Evolutionary conservation across 2,113 vertebrate species (phyloP).

Genomic region (Clarias magur): DNA sequence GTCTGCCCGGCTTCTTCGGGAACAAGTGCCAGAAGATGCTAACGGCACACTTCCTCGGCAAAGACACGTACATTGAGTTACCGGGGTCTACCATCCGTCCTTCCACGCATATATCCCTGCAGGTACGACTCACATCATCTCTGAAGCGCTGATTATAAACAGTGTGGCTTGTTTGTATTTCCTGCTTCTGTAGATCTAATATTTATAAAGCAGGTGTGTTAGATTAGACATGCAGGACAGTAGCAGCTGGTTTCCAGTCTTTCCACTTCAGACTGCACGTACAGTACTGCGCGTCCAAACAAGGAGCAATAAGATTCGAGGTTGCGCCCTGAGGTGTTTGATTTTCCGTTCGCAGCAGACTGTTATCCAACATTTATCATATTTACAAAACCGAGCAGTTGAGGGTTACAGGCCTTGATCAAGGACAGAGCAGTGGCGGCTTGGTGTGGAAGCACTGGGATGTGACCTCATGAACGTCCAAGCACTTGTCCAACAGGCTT

Average conservation of each 20-base stretch:
- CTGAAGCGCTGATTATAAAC: background rate
- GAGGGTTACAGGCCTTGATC: background rate
- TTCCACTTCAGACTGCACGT: background rate
- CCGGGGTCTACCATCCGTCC: slow-evolving; percentile 82
- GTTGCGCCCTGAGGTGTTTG: background rate
- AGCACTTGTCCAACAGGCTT: background rate
- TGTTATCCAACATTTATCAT: background rate
- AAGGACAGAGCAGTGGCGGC: background rate
- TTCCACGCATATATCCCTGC: slow-evolving; percentile 92
- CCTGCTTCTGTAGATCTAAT: background rate
- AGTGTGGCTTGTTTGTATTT: background rate
- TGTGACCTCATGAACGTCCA: background rate
- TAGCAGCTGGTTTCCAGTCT: background rate
- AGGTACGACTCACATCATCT: slow-evolving; percentile 72
- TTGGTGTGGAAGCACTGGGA: background rate
- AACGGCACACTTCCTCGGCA: slow-evolving; percentile 93
- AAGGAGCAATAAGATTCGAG: background rate
- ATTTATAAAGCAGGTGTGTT: background rate
- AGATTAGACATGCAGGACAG: background rate
- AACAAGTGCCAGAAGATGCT: slow-evolving; percentile 91
- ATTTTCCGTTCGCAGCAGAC: background rate
- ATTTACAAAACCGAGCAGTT: background rate
- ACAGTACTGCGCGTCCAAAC: background rate
- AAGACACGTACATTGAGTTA: slow-evolving; percentile 89
- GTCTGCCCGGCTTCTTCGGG: slow-evolving; percentile 88